Conservation (phyloP, 2,888 invertebrate species). For the Drosophila atripex region DNA sequence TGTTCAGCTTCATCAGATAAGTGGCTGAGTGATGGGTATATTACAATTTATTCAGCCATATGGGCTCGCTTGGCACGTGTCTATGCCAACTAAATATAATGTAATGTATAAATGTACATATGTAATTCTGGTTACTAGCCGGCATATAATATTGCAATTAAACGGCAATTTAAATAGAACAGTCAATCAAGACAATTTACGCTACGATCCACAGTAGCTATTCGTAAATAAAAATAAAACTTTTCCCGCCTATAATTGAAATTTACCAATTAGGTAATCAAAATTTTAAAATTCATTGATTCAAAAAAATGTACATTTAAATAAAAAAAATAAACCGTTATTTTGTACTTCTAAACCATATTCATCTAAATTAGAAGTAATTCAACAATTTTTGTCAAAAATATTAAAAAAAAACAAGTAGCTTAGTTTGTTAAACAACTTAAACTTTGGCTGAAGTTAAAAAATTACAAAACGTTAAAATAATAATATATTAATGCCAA, state of each 20-base stretch:
- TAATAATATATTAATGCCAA: too few species aligned
- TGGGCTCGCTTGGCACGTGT: constrained; percentile 12
- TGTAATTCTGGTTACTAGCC: not conserved
- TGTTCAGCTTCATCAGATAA: constrained; percentile 11
- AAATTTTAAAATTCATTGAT: not conserved
- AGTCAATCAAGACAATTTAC: constrained; percentile 12
- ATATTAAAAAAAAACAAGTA: too few species aligned
- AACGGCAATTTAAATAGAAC: constrained; percentile 11
- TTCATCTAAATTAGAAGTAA: too few species aligned
- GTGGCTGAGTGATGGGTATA: not conserved
- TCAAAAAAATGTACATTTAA: not conserved
- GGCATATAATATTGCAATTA: constrained; percentile 7
- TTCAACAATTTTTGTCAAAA: too few species aligned
- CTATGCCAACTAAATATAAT: constrained; percentile 3
- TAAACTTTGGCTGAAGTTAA: too few species aligned
- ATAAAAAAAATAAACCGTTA: not conserved
- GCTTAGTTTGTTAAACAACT: too few species aligned
- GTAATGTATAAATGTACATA: too few species aligned
- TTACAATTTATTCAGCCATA: constrained; percentile 17
- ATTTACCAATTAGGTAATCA: too few species aligned
- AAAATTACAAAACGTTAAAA: too few species aligned
- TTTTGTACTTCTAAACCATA: not conserved
- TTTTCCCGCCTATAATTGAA: too few species aligned
- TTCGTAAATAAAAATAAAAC: not conserved
- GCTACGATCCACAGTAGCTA: not conserved